phyloP scores from a whole-genome alignment of 2,113 vertebrate species.

The Otolemur garnettii region DNA sequence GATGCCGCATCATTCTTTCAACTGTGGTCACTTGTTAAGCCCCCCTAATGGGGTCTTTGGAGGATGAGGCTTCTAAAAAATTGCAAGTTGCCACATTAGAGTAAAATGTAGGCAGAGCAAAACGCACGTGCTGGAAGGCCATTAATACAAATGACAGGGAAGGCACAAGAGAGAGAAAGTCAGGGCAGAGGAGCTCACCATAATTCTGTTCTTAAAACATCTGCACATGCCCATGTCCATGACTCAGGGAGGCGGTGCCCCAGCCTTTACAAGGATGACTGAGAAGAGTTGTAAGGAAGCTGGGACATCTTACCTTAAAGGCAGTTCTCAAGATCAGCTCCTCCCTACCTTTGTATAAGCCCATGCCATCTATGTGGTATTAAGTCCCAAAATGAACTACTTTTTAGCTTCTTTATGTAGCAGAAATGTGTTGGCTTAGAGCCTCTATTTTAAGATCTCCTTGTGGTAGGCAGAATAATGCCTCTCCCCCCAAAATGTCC shows the following conservation, averaged over 20 bases:
- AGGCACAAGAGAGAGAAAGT: neutral
- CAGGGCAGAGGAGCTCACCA: fast-evolving
- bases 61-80: neutral
- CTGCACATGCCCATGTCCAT: no score
- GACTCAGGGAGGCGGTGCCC: neutral
- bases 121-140: neutral
- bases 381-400: neutral
- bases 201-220: neutral
- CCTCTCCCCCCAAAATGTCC: no score
- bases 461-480: neutral
- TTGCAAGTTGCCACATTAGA: neutral
- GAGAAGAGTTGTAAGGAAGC: neutral
- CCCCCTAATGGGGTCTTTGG: neutral
- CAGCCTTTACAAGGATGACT: neutral
- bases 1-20: neutral
- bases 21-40: neutral
- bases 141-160: neutral
- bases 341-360: neutral
- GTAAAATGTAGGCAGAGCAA: neutral
- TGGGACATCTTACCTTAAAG: neutral
- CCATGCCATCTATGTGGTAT: neutral
- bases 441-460: neutral
- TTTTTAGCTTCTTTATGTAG: neutral
- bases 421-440: neutral
- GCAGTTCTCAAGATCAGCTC: neutral